Evolutionary conservation across 2,113 vertebrate species (phyloP), one percentile per base, ranked within the genome.

Genomic region (Otis tarda): DNA sequence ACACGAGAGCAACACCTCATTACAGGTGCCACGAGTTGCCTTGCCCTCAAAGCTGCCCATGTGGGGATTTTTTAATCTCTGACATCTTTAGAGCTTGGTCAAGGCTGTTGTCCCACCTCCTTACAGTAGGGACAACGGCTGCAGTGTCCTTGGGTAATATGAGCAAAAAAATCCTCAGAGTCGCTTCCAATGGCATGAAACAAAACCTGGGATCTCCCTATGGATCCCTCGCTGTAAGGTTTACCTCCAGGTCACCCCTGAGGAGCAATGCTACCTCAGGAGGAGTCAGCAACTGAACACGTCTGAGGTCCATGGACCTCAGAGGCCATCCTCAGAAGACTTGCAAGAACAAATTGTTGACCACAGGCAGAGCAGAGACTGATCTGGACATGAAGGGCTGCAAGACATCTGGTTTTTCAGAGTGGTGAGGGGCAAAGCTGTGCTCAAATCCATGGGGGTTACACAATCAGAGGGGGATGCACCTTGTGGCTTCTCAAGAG

Each of bases 81-180:
- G 82, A 76, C 24, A 9, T 60, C 19, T 83, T 74, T n/a, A 91
- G 53, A 79, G 22, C 18, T 41, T 25, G 6, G 22, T 74, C 33
- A 65, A 80, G 63, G 55, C 25, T 89, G 15, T 70, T 89, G 35
- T 68, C 24, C 27, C 12, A 39, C 7, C 7, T 67, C 22, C 17
- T 27, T 22, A 30, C 8, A 21, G 31, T 4, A 39, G 23, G 56
- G 10, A 33, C 6, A 4, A 3, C 22, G 74, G 75, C 11, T 56
- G 8, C 0, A 10, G 12, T 35, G 37, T 33, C 41, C 33, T 56
- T 35, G 21, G 14, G 9, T 39, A 68, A 45, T 2, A 59, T 0
- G 4, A 37, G 5, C 27, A 77, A 84, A 92, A 83, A 27, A 92
- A 80, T 22, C 0, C 10, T 77, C 19, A 18, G 25, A 33, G 25